These are phyloP conservation scores for Natrix natrix DNA, from an alignment of 2,797 vertebrate species.

Conservation along the genomic window DNA sequence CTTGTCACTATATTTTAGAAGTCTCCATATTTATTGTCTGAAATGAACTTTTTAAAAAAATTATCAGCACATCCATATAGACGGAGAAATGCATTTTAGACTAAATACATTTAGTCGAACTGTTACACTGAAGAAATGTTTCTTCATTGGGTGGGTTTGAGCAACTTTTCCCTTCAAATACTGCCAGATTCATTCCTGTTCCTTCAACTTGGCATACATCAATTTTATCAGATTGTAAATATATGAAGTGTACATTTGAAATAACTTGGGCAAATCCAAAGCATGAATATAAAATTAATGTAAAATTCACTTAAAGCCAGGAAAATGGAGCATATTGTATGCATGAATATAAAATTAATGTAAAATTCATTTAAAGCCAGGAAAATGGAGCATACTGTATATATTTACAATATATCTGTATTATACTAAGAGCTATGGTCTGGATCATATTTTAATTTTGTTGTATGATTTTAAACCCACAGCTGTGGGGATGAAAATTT, in stretches of 20 bases:
- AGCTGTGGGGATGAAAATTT: neutral
- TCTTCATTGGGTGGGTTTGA: neutral
- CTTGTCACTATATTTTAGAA: slow-evolving; percentile 62
- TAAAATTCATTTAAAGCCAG: neutral
- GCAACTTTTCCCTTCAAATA: neutral
- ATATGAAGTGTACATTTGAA: neutral
- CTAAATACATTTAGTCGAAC: slow-evolving; percentile 52
- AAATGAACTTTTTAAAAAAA: slow-evolving; percentile 20
- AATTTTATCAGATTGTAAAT: neutral
- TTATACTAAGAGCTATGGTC: neutral
- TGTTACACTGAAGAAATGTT: slow-evolving; percentile 42
- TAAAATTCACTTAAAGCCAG: neutral
- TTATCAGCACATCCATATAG: neutral
- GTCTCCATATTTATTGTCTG: slow-evolving; percentile 62
- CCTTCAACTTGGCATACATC: neutral
- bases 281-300: neutral
- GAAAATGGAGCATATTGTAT: neutral
- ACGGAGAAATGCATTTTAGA: slow-evolving; percentile 1
- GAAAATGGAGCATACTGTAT: neutral
- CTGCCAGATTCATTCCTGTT: neutral
- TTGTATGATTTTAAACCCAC: neutral
- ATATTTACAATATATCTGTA: neutral
- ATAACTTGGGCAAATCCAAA: neutral
- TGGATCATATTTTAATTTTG: neutral
- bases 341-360: neutral